Evolutionary conservation across 2,888 invertebrate genomes (phyloP).

Genomic region (Parascotia fuliginaria): DNA sequence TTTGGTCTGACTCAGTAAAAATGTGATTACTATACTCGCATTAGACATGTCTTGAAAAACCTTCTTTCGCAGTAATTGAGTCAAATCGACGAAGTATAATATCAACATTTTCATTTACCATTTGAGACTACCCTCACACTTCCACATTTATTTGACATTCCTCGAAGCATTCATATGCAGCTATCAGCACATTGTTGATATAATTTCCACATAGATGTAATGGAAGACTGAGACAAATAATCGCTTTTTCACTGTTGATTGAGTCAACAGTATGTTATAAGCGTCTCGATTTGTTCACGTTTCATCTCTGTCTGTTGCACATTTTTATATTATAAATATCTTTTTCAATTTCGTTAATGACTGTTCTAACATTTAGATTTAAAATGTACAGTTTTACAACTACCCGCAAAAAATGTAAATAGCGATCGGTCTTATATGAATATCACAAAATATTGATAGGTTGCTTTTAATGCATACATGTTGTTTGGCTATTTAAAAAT

Average conservation of each 20-base stretch:
- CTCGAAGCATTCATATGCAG: constrained; percentile 56
- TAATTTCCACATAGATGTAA: constrained; percentile 55
- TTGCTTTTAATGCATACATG: constrained; percentile 5
- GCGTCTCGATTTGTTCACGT: constrained; percentile 52
- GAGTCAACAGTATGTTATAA: constrained; percentile 73
- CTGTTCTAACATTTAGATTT: too few species aligned
- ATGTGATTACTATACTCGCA: background rate
- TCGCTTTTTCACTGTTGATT: constrained; percentile 77
- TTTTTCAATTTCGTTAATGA: too few species aligned
- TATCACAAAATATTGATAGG: constrained; percentile 7
- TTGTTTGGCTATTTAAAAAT: constrained; percentile 12
- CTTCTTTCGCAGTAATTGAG: background rate
- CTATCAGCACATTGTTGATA: constrained; percentile 52
- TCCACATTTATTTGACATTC: constrained; percentile 66
- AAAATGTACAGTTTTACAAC: background rate
- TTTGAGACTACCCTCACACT: constrained; percentile 23
- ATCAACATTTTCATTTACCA: background rate
- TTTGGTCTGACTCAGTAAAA: too few species aligned
- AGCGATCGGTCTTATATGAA: background rate
- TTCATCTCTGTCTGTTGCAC: constrained; percentile 30
- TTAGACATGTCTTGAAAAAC: too few species aligned
- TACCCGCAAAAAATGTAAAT: background rate
- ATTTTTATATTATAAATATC: constrained; percentile 15
- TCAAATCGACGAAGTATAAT: background rate
- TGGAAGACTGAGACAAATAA: constrained; percentile 66